Conservation (phyloP, 2,888 invertebrate species). For the Thera obeliscata region DNA sequence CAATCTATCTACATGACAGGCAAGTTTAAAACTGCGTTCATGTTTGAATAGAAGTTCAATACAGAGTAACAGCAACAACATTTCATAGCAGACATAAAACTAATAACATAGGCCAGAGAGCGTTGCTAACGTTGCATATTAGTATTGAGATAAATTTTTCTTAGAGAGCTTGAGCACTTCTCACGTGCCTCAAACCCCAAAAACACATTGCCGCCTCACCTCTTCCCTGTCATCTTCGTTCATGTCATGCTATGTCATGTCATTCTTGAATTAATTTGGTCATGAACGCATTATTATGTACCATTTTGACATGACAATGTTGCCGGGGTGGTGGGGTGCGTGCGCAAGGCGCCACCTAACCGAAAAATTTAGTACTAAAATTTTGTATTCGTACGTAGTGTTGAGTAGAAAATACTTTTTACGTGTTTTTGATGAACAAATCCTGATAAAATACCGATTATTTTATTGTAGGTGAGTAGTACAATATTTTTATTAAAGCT, state of each 20-base stretch:
- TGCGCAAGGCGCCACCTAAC: slow-evolving; percentile 57
- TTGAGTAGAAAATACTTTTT: slow-evolving; percentile 82
- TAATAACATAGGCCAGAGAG: too few species aligned
- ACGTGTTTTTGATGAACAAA: slow-evolving; percentile 80
- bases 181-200: too few species aligned
- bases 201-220: too few species aligned
- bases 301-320: slow-evolving; percentile 12
- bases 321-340: neutral
- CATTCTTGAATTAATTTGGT: neutral
- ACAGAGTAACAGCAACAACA: too few species aligned
- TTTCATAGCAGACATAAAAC: too few species aligned
- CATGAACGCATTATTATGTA: slow-evolving; percentile 12
- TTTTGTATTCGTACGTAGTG: slow-evolving; percentile 85
- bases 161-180: too few species aligned
- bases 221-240: too few species aligned
- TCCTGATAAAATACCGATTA: slow-evolving; percentile 74
- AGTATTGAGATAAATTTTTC: too few species aligned
- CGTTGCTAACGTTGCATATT: too few species aligned
- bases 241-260: too few species aligned
- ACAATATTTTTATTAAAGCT: slow-evolving; percentile 42
- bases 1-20: slow-evolving; percentile 53
- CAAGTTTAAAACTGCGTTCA: slow-evolving; percentile 57
- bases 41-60: neutral
- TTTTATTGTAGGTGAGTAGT: slow-evolving; percentile 77
- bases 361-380: slow-evolving; percentile 72